Conservation (phyloP, 2,797 vertebrate genomes). For the Crocodylus rhombifer region DNA sequence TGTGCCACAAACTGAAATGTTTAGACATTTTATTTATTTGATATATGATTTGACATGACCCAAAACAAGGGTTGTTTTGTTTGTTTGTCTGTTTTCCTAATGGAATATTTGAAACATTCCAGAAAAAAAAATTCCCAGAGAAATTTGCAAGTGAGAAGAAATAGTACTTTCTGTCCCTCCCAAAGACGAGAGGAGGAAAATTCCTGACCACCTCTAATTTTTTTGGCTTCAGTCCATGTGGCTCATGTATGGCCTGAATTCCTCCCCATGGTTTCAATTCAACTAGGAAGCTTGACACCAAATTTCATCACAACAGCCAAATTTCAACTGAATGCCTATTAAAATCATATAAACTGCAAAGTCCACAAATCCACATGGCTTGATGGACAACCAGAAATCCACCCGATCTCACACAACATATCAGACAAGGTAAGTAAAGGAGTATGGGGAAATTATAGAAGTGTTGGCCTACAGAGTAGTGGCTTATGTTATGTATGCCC, state of each 20-base stretch:
- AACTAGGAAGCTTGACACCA: background rate
- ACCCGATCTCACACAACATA: background rate
- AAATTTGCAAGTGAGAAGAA: background rate
- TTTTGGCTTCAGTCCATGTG: background rate
- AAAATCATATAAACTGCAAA: background rate
- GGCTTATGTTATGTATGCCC: background rate
- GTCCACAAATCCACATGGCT: background rate
- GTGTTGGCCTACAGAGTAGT: background rate
- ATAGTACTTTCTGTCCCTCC: background rate
- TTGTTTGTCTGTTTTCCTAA: background rate
- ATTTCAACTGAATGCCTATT: background rate
- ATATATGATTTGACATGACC: background rate
- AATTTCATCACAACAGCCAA: background rate
- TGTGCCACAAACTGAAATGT: conserved; percentile 60
- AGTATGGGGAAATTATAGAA: background rate
- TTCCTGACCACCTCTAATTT: background rate
- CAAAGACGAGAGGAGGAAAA: background rate
- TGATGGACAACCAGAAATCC: background rate
- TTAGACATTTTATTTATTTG: conserved; percentile 27
- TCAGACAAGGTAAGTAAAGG: background rate
- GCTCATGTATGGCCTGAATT: background rate
- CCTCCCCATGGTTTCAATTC: background rate
- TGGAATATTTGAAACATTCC: background rate
- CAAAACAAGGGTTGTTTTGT: conserved; percentile 33
- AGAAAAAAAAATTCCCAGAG: background rate